Conservation (phyloP, 2,888 invertebrate species). For the Patella ulyssiponensis region DNA sequence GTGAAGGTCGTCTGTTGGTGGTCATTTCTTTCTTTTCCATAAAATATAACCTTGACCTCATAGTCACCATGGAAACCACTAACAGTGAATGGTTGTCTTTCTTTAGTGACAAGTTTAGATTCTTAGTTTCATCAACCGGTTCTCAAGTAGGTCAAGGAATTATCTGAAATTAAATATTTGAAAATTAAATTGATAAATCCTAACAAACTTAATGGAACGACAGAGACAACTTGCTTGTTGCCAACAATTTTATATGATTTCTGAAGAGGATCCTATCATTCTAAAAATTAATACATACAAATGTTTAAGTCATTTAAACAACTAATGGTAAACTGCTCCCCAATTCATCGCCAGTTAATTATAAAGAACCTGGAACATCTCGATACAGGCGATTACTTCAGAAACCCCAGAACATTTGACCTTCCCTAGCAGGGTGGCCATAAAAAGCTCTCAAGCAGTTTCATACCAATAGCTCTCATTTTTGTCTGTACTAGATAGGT, state of each 20-base stretch:
- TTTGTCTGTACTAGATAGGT: conserved; percentile 35
- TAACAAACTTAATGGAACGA: no score
- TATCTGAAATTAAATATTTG: no score
- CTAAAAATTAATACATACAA: no score
- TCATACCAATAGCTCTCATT: conserved; percentile 36
- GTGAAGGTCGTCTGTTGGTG: not conserved
- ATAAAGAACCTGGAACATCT: conserved; percentile 23
- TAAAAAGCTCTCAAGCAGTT: conserved; percentile 32
- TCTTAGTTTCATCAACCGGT: conserved; percentile 26
- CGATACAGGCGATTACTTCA: conserved; percentile 30
- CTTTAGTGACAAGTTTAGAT: conserved; percentile 5
- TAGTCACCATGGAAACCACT: conserved; percentile 36
- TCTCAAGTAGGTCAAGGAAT: conserved; percentile 10
- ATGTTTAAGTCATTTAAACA: no score
- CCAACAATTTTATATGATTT: no score
- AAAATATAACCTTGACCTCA: conserved; percentile 26
- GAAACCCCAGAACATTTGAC: conserved; percentile 38
- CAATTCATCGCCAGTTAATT: conserved; percentile 32
- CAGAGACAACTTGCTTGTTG: no score
- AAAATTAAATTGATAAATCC: no score
- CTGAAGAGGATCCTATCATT: no score
- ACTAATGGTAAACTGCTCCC: no score
- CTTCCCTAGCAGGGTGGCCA: conserved; percentile 36
- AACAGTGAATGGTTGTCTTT: conserved; percentile 21
- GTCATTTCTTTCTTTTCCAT: conserved; percentile 16